phyloP scores from a whole-genome alignment of 2,888 invertebrate species.

The Ramazzottius varieornatus region DNA sequence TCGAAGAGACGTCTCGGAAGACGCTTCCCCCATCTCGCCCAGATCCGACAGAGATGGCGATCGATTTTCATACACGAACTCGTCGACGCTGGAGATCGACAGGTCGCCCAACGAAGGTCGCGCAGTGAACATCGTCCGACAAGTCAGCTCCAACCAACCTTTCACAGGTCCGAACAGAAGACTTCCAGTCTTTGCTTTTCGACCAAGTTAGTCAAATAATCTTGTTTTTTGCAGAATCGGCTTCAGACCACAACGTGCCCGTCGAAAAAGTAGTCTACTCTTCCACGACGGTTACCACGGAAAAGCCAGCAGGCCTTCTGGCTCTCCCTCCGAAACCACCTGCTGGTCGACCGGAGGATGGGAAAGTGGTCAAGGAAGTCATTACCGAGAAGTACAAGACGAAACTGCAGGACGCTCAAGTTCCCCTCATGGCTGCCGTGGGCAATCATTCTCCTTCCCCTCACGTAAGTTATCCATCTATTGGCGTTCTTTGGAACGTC shows the following conservation, averaged over 20 bases:
- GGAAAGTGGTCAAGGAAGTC: background rate
- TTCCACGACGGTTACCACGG: too few species aligned
- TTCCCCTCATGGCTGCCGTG: background rate
- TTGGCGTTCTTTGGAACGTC: too few species aligned
- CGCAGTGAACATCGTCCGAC: background rate
- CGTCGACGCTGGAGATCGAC: background rate
- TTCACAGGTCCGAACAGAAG: background rate
- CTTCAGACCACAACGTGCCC: background rate
- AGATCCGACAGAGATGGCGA: background rate
- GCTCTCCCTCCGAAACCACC: too few species aligned
- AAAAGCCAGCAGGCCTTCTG: too few species aligned
- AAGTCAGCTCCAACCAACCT: background rate
- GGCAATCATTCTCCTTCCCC: background rate
- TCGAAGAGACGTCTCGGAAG: background rate
- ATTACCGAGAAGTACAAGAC: background rate
- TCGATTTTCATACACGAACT: background rate
- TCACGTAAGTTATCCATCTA: background rate
- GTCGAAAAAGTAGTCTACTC: too few species aligned
- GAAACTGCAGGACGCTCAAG: background rate
- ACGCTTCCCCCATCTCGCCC: background rate
- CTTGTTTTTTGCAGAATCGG: too few species aligned
- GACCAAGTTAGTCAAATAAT: too few species aligned
- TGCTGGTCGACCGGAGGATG: too few species aligned
- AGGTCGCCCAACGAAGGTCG: background rate
- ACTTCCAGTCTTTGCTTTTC: background rate